Evolutionary conservation across 92 coral and sea anemone genomes (phyloP).

Genomic region (Actinernus sp.): DNA sequence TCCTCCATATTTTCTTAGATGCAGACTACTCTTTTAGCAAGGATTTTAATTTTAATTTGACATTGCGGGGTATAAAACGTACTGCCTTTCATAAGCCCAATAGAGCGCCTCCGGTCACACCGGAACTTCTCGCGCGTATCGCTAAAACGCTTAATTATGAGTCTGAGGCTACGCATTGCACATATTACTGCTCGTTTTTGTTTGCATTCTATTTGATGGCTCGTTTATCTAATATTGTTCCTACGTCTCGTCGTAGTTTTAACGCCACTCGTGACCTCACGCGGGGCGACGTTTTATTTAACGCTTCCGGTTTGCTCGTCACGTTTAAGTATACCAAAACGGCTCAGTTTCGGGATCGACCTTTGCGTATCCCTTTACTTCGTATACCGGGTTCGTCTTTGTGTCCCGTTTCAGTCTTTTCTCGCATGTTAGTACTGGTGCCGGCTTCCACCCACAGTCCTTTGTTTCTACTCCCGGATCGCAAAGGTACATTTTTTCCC

Average conservation of each 20-base stretch:
- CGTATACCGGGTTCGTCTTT: conserved; percentile 5
- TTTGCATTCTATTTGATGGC: conserved; percentile 26
- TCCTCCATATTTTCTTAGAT: conserved; percentile 11
- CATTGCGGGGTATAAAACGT: conserved; percentile 19
- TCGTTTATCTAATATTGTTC: conserved; percentile 23
- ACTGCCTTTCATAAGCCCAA: conserved; percentile 10
- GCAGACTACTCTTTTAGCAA: conserved; percentile 17
- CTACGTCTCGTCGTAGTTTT: background rate
- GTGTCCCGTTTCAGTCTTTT: conserved; percentile 13
- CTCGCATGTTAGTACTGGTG: background rate
- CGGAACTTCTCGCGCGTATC: background rate
- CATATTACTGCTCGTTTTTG: conserved; percentile 18
- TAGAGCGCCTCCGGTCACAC: conserved; percentile 9
- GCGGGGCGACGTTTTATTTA: background rate
- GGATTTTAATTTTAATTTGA: conserved; percentile 7
- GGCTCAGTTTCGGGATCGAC: conserved; percentile 15
- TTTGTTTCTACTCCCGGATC: conserved; percentile 1
- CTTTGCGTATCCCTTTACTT: conserved; percentile 13
- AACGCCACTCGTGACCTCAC: background rate
- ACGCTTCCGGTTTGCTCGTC: background rate
- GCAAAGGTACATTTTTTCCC: background rate
- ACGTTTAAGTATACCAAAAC: conserved; percentile 27
- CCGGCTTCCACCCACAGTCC: background rate
- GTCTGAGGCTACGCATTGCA: conserved; percentile 1
- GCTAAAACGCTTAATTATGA: background rate